Evolutionary conservation across 2,888 invertebrate species (phyloP).

Genomic region (Amphiduros pacificus): DNA sequence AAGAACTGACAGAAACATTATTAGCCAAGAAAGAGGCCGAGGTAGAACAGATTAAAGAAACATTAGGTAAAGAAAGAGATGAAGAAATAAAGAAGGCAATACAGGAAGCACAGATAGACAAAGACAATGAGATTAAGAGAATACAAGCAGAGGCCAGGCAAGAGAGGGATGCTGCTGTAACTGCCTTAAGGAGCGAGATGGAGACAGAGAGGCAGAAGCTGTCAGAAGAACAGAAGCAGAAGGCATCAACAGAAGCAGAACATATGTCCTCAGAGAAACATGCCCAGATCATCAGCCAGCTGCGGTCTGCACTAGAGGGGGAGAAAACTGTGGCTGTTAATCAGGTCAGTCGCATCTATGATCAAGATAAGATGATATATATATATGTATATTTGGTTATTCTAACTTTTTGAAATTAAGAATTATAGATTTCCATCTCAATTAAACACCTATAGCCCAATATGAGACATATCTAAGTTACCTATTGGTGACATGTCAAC

Average conservation of each 20-base stretch:
- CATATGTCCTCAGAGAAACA: conserved; percentile 19
- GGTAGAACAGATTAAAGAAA: conserved; percentile 23
- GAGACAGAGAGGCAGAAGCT: background rate
- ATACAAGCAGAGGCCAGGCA: background rate
- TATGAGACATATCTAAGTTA: too few species aligned
- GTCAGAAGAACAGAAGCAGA: background rate
- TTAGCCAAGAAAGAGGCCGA: conserved; percentile 6
- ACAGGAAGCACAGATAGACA: conserved; percentile 13
- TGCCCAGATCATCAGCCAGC: conserved; percentile 57
- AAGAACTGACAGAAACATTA: background rate
- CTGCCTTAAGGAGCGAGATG: background rate
- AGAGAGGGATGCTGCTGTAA: background rate
- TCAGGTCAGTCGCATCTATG: conserved; percentile 23
- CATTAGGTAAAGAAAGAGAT: too few species aligned
- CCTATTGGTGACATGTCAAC: too few species aligned
- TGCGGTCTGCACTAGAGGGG: conserved; percentile 31
- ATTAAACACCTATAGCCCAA: too few species aligned
- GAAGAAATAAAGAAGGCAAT: background rate
- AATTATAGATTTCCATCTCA: too few species aligned
- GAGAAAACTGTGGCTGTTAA: conserved; percentile 32
- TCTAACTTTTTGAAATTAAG: too few species aligned
- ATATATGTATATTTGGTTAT: too few species aligned
- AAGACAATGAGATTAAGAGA: background rate
- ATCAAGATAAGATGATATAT: too few species aligned
- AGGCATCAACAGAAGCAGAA: background rate